Conservation (phyloP, 2,888 invertebrate species). For the Prenolepis imparis region DNA sequence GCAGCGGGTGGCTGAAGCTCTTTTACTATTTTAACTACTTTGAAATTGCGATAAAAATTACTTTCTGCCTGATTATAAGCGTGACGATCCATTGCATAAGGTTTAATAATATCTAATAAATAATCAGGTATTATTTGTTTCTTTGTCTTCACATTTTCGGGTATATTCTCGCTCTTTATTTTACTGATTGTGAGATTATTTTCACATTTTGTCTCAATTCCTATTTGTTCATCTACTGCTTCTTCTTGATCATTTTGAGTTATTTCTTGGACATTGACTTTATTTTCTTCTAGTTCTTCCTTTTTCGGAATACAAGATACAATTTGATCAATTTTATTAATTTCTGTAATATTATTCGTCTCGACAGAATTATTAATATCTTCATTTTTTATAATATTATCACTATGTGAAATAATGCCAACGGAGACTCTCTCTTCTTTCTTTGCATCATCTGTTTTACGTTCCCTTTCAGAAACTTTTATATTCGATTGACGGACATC, state of each 20-base stretch:
- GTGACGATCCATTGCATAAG: slow-evolving; percentile 81
- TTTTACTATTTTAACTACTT: slow-evolving; percentile 75
- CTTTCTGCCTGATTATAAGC: slow-evolving; percentile 79
- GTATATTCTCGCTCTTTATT: not conserved
- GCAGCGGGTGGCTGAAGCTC: slow-evolving; percentile 66
- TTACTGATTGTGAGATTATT: not conserved
- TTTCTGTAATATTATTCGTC: not conserved
- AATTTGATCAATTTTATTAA: not conserved
- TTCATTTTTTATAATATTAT: slow-evolving; percentile 9
- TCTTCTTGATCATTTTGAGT: not conserved
- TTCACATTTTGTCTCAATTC: not conserved
- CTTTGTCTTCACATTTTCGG: not conserved
- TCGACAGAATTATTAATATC: slow-evolving; percentile 4
- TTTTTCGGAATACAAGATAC: not conserved
- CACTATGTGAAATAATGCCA: slow-evolving; percentile 3
- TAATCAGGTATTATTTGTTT: slow-evolving; percentile 13
- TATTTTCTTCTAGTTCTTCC: slow-evolving; percentile 39
- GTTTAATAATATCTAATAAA: slow-evolving; percentile 76
- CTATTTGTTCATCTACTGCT: not conserved
- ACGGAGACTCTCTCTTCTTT: not conserved
- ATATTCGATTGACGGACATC: not conserved
- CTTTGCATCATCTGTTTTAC: not conserved
- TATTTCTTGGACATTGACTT: not conserved
- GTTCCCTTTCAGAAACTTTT: not conserved
- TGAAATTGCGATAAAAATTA: slow-evolving; percentile 79